Evolutionary conservation across 2,113 vertebrate species (phyloP).

Genomic region (Aspidoscelis tigris): DNA sequence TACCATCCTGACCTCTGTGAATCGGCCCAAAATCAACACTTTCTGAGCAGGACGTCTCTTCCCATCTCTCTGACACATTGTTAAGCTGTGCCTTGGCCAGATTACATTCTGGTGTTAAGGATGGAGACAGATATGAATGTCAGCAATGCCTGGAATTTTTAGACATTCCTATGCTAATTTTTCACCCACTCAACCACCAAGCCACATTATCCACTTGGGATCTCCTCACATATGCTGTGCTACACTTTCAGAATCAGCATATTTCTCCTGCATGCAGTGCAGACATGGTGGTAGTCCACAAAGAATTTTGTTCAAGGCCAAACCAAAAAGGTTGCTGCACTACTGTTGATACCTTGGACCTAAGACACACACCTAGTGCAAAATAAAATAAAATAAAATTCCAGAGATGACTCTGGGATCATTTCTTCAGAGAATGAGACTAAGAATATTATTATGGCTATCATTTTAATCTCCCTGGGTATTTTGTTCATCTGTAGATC

Average conservation of each 20-base stretch:
- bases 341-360: not conserved
- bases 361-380: fast-evolving
- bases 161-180: constrained; percentile 24
- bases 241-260: not conserved
- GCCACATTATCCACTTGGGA: constrained; percentile 30
- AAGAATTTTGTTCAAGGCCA: not conserved
- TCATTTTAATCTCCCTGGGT: not conserved
- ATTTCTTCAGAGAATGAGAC: not conserved
- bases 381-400: not conserved
- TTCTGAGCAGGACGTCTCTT: not conserved
- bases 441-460: not conserved
- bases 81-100: not conserved
- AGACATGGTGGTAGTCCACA: constrained; percentile 9
- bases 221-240: constrained; percentile 11
- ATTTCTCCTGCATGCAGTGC: not conserved
- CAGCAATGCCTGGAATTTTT: not conserved
- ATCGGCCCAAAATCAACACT: constrained; percentile 14
- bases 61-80: not conserved
- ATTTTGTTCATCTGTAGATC: not conserved
- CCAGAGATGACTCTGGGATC: not conserved
- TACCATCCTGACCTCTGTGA: not conserved
- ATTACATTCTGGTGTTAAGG: constrained; percentile 3
- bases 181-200: constrained; percentile 3
- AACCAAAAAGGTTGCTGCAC: not conserved
- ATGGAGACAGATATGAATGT: not conserved